Evolutionary conservation across 1,140 invertebrate genomes (phyloP).

Genomic region (Diploscapter pachys): DNA sequence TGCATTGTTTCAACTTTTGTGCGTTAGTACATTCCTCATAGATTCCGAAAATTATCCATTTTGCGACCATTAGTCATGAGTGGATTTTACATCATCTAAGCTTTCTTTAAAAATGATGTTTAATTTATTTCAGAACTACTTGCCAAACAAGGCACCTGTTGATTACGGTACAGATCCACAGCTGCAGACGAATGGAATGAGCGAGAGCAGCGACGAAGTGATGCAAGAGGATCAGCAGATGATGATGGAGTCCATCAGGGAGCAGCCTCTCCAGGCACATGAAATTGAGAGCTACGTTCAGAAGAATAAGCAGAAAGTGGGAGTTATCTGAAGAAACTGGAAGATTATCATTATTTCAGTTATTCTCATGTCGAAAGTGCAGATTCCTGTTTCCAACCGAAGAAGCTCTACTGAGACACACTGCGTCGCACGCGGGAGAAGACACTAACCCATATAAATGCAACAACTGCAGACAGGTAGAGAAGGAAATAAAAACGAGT

Average conservation of each 20-base stretch:
- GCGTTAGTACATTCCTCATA: no score
- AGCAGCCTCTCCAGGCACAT: conserved; percentile 13
- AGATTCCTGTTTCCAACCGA: conserved; percentile 27
- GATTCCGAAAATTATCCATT: no score
- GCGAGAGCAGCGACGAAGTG: neutral
- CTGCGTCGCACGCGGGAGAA: conserved; percentile 28
- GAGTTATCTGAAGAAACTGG: neutral
- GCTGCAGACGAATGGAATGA: no score
- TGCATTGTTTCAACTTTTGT: no score
- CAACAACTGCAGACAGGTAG: conserved; percentile 15
- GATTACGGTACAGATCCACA: no score
- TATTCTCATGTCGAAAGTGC: conserved; percentile 34
- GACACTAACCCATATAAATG: conserved; percentile 31
- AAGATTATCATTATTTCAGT: conserved; percentile 8
- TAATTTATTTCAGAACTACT: no score
- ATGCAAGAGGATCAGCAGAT: neutral
- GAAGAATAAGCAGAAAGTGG: conserved; percentile 30
- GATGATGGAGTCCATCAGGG: conserved; percentile 18
- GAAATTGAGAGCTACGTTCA: conserved; percentile 27
- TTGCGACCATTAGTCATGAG: no score
- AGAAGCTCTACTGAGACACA: conserved; percentile 23
- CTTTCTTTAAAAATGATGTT: no score
- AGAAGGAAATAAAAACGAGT: neutral
- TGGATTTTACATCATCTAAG: no score
- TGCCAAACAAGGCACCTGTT: no score